These are phyloP conservation scores for Lysiphlebus fabarum DNA, from an alignment of 1,140 invertebrate genomes.

Conservation along the genomic window DNA sequence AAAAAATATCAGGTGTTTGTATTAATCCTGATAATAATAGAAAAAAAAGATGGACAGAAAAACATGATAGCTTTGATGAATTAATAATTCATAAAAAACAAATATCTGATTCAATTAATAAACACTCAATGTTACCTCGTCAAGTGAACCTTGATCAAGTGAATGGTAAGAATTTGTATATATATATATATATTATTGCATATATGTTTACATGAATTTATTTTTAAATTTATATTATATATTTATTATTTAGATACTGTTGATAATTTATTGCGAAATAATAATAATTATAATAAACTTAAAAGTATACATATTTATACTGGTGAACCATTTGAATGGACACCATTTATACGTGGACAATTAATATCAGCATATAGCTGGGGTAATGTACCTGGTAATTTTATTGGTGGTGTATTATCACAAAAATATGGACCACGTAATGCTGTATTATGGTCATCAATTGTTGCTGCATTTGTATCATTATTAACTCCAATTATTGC, in stretches of 20 bases:
- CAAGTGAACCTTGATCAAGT: too few relatives aligned
- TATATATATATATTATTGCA: too few relatives aligned
- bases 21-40: neutral
- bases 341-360: conserved; percentile 58
- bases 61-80: too few relatives aligned
- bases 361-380: conserved; percentile 62
- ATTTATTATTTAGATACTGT: too few relatives aligned
- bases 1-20: conserved; percentile 24
- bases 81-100: too few relatives aligned
- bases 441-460: conserved; percentile 64
- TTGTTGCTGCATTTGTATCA: conserved; percentile 63
- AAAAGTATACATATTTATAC: conserved; percentile 20
- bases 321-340: conserved; percentile 54
- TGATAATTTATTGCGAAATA: too few relatives aligned
- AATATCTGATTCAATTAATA: too few relatives aligned
- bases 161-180: too few relatives aligned
- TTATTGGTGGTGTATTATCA: conserved; percentile 65
- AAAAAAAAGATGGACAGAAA: neutral
- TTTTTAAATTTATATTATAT: too few relatives aligned
- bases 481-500: conserved; percentile 62
- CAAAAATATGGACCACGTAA: conserved; percentile 65
- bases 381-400: conserved; percentile 49
- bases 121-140: too few relatives aligned
- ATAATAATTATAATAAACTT: neutral
- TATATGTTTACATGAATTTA: too few relatives aligned